These are phyloP conservation scores for Eurypyga helias DNA, from an alignment of 2,113 vertebrate species.

Conservation along the genomic window DNA sequence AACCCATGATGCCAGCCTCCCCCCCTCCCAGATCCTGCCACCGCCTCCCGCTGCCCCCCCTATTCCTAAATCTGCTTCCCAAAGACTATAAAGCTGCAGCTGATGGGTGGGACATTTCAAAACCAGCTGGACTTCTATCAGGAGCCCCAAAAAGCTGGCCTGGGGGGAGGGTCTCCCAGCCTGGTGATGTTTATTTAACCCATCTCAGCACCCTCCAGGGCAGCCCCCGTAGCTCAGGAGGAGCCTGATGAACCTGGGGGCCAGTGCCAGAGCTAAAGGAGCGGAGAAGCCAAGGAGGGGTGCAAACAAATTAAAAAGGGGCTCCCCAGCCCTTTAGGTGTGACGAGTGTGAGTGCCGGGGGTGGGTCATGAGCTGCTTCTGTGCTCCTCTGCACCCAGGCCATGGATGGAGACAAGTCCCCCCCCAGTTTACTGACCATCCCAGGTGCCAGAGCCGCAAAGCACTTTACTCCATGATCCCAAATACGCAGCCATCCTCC, in stretches of 20 bases:
- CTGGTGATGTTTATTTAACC: neutral
- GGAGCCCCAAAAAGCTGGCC: accelerated
- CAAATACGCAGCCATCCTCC: accelerated
- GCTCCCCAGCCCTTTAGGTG: neutral
- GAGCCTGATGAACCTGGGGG: accelerated
- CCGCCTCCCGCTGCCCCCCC: neutral
- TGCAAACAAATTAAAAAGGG: neutral
- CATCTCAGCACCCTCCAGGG: accelerated
- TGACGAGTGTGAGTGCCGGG: neutral
- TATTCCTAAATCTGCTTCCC: neutral
- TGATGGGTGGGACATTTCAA: neutral
- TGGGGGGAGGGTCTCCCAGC: no score
- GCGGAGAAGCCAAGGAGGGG: neutral
- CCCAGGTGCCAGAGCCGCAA: neutral
- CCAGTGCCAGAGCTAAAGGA: neutral
- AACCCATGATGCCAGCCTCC: neutral
- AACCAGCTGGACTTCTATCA: neutral
- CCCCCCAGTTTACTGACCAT: neutral
- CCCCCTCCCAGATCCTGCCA: no score
- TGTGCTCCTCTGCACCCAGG: neutral
- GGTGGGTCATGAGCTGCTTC: neutral
- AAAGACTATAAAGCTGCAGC: neutral
- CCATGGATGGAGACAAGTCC: neutral
- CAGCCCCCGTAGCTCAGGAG: neutral
- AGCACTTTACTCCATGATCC: no score